Conservation (phyloP, 2,888 invertebrate species). For the Onthophagus sagittarius region DNA sequence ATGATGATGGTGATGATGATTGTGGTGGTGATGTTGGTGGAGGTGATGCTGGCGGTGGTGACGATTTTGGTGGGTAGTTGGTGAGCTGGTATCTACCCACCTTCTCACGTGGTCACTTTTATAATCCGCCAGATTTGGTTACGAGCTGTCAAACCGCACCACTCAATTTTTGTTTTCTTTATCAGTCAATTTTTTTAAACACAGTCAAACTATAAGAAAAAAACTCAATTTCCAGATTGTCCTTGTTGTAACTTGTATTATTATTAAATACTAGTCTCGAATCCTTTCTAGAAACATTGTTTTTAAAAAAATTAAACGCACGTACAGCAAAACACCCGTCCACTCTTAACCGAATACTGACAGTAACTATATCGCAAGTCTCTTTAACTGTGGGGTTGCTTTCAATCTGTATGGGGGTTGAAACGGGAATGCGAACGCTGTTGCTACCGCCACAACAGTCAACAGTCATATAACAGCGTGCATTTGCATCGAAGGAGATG, state of each 20-base stretch:
- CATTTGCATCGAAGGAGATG: constrained; percentile 46
- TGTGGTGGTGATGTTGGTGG: constrained; percentile 29
- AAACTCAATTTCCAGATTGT: no score
- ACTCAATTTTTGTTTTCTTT: neutral
- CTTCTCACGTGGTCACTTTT: constrained; percentile 57
- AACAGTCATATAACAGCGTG: constrained; percentile 46
- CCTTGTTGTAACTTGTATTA: no score
- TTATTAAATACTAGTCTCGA: neutral
- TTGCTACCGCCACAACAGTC: constrained; percentile 31
- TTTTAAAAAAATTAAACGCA: neutral
- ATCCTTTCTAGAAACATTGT: neutral
- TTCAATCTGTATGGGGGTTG: constrained; percentile 12
- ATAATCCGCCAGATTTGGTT: constrained; percentile 56
- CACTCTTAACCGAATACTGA: neutral
- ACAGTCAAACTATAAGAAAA: no score
- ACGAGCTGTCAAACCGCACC: neutral
- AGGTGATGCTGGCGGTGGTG: constrained; percentile 25
- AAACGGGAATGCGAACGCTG: constrained; percentile 20
- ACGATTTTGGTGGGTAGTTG: constrained; percentile 49
- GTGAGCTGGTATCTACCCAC: constrained; percentile 55
- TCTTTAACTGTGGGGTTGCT: neutral
- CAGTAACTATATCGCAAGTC: neutral
- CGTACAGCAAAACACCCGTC: neutral
- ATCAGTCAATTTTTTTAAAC: neutral
- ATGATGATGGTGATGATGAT: constrained; percentile 31